Evolutionary conservation across 2,888 invertebrate genomes (phyloP), one percentile per base, ranked within the genome.

Genomic region (Eutolmus rufibarbis): DNA sequence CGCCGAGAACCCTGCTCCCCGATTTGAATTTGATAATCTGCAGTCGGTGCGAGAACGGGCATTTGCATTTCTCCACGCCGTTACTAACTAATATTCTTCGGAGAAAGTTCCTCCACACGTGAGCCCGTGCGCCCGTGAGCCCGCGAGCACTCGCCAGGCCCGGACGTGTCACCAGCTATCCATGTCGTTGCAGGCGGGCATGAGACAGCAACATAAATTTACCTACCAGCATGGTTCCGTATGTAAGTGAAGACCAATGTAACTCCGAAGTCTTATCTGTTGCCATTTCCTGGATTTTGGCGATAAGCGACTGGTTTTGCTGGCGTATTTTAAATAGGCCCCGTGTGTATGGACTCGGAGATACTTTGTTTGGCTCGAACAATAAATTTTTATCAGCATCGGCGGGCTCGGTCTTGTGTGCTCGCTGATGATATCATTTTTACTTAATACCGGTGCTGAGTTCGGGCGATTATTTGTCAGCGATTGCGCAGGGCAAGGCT

Each of bases 231-330:
- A 88, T 88, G 84, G 86, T 87, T 84, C 87, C 76, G 78, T 79
- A 86, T 86, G 87, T 89, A 88, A 89, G 89, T 88, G 88, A 88
- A 88, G 88, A 88, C 87, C 88, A 89, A 88, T 89, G 89, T 89
- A 89, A 89, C 88, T 89, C 87, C 88, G 88, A 88, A 84, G 88
- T 87, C 89, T 89, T 89, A 89, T 89, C 89, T 89, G 51, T 82
- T 89, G 89, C 89, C 89, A 89, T 89, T 89, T 89, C 89, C 89
- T 89, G 89, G 89, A 89, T 89, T 89, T 89, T 88, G 89, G 86
- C 89, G 89, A 89, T 89, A 89, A 87, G 66, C 66, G 78, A 88
- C 88, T 88, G 88, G 88, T 88, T 88, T 88, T 84, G 81, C 86
- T 86, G 88, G 86, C 84, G 87, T 88, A 82, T 88, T 88, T 87